phyloP scores from a whole-genome alignment of 2,113 vertebrate genomes.

The Vulpes vulpes region DNA sequence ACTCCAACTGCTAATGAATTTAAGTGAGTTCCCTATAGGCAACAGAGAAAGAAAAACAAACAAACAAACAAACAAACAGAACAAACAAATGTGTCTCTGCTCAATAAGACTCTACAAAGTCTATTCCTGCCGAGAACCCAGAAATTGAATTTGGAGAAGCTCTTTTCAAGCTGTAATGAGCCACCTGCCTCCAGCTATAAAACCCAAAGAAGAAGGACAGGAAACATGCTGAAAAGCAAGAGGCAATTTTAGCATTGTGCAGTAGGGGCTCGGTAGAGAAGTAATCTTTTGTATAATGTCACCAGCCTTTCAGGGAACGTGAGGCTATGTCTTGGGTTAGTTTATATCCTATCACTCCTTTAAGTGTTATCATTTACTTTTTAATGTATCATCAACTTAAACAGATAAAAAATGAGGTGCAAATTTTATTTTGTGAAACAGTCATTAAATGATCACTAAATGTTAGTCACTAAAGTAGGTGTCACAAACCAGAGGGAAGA shows the following conservation, averaged over 20 bases:
- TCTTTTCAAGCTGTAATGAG: slow-evolving; percentile 69
- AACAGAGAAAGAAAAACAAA: background rate
- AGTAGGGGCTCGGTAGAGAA: background rate
- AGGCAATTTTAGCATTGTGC: background rate
- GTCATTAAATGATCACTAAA: background rate
- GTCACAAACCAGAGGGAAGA: background rate
- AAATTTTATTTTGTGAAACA: background rate
- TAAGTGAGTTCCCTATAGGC: slow-evolving; percentile 18
- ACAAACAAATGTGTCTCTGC: background rate
- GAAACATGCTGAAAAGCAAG: slow-evolving; percentile 27
- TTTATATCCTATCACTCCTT: background rate
- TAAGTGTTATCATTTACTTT: background rate
- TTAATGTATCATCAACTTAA: background rate
- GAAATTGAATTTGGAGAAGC: slow-evolving; percentile 68
- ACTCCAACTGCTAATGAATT: slow-evolving; percentile 22
- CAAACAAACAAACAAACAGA: background rate
- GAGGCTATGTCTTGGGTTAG: background rate
- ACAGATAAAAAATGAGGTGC: background rate
- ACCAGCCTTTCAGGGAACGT: background rate
- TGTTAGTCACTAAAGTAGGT: background rate
- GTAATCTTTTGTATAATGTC: background rate
- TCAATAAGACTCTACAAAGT: background rate
- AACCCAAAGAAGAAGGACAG: slow-evolving; percentile 49
- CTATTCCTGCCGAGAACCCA: slow-evolving; percentile 66
- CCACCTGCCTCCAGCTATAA: slow-evolving; percentile 77